Evolutionary conservation across 1,140 invertebrate species (phyloP).

Genomic region (Maniola jurtina): DNA sequence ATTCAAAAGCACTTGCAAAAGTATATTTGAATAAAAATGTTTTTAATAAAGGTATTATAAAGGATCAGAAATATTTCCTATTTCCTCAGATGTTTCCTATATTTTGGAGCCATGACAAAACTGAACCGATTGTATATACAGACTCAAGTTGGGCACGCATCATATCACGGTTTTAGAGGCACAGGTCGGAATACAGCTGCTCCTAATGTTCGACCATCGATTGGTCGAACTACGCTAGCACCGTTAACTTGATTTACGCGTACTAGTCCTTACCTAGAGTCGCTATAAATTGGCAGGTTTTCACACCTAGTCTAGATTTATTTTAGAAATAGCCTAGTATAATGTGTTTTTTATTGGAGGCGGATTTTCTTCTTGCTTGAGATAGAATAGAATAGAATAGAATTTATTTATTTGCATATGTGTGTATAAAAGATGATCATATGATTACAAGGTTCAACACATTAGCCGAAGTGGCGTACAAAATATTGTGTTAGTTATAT

Average conservation of each 20-base stretch:
- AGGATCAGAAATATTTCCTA: no score
- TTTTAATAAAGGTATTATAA: no score
- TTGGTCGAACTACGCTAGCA: slow-evolving; percentile 1
- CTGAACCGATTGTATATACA: background rate
- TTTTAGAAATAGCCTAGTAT: background rate
- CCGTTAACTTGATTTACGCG: slow-evolving; percentile 6
- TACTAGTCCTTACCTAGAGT: background rate
- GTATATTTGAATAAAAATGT: no score
- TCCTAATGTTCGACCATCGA: slow-evolving; percentile 6
- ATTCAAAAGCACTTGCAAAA: no score
- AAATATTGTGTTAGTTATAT: no score
- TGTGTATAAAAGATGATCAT: no score
- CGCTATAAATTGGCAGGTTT: slow-evolving; percentile 7
- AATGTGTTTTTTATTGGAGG: background rate
- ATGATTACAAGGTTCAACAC: no score
- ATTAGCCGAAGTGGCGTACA: no score
- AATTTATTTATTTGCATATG: no score
- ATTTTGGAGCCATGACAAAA: background rate
- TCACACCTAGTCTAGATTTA: background rate
- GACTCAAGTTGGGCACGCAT: background rate
- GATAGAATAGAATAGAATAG: no score
- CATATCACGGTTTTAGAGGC: slow-evolving; percentile 6
- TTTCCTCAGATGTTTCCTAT: no score
- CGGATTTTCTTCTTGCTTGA: no score
- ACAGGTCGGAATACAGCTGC: slow-evolving; percentile 4